A percentile compares a stretch with the other conserved stretches of the same genome.
phyloP scores from a whole-genome alignment of 2,113 vertebrate genomes.

The Panurus biarmicus region DNA sequence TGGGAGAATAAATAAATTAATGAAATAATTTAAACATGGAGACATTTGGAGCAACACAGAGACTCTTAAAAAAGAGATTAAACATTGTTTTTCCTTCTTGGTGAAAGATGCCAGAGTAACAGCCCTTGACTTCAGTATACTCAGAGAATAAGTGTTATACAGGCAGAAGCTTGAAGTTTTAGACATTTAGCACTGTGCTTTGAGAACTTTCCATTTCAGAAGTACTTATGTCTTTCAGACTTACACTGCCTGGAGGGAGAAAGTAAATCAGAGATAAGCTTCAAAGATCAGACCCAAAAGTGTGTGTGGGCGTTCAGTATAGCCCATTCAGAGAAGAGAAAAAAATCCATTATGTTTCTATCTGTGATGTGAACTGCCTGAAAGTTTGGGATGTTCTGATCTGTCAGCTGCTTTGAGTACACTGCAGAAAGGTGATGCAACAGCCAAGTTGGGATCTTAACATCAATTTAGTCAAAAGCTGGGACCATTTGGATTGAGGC shows the following conservation, averaged over 20 bases:
- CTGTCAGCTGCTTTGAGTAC: slow-evolving; percentile 43
- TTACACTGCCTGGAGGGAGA: slow-evolving; percentile 56
- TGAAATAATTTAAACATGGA: slow-evolving; percentile 37
- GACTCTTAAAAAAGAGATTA: slow-evolving; percentile 2
- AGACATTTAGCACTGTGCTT: slow-evolving; percentile 45
- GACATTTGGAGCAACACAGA: not conserved
- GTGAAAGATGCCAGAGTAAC: slow-evolving; percentile 28
- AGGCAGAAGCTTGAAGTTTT: slow-evolving; percentile 50
- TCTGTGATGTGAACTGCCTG: slow-evolving; percentile 59
- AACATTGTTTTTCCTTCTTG: slow-evolving; percentile 20
- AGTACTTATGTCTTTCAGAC: slow-evolving; percentile 60
- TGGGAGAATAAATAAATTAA: slow-evolving; percentile 39
- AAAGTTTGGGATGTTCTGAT: slow-evolving; percentile 60
- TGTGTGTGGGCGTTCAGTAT: slow-evolving; percentile 51
- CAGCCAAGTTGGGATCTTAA: slow-evolving; percentile 34
- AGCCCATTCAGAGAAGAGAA: slow-evolving; percentile 53
- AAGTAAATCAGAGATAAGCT: slow-evolving; percentile 63
- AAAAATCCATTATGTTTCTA: slow-evolving; percentile 55
- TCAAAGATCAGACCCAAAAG: slow-evolving; percentile 65
- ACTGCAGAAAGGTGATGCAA: slow-evolving; percentile 50
- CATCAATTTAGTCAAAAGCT: slow-evolving; percentile 46
- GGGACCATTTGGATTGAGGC: not conserved
- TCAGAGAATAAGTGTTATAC: slow-evolving; percentile 34
- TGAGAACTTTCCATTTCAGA: slow-evolving; percentile 62
- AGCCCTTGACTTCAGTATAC: slow-evolving; percentile 21